Evolutionary conservation across 2,797 vertebrate species (phyloP).

Genomic region (Liparis tanakae): DNA sequence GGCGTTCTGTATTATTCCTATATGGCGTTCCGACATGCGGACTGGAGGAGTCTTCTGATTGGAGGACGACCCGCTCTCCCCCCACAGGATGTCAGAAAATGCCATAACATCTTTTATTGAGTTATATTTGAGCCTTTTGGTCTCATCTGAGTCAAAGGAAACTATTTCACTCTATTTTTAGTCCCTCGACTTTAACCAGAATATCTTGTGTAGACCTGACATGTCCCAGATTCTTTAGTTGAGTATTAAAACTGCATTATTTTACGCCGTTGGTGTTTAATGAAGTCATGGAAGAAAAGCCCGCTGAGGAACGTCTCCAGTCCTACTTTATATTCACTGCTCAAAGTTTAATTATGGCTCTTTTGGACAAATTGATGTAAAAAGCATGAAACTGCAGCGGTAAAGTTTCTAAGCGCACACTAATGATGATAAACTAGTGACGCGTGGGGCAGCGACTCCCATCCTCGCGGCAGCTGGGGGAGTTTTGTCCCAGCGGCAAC

Average conservation of each 20-base stretch:
- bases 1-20: too few relatives aligned
- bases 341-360: background rate
- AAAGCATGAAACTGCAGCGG: background rate
- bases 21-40: too few relatives aligned
- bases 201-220: too few relatives aligned
- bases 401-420: background rate
- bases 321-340: background rate
- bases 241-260: too few relatives aligned
- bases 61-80: background rate
- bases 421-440: background rate
- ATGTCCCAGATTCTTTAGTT: too few relatives aligned
- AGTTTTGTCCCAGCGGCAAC: conserved; percentile 1
- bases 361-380: background rate
- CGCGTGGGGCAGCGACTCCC: background rate
- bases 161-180: too few relatives aligned
- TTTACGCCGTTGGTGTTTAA: too few relatives aligned
- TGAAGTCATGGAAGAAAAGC: too few relatives aligned
- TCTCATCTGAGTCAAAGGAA: too few relatives aligned
- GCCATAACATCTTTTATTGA: too few relatives aligned
- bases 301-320: background rate
- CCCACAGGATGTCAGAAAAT: background rate
- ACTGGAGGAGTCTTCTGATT: background rate
- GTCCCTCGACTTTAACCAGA: too few relatives aligned
- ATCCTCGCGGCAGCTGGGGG: conserved; percentile 3
- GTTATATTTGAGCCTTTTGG: too few relatives aligned